These are phyloP conservation scores for Zosterops japonicus DNA, from an alignment of 2,113 vertebrate species.

Conservation along the genomic window DNA sequence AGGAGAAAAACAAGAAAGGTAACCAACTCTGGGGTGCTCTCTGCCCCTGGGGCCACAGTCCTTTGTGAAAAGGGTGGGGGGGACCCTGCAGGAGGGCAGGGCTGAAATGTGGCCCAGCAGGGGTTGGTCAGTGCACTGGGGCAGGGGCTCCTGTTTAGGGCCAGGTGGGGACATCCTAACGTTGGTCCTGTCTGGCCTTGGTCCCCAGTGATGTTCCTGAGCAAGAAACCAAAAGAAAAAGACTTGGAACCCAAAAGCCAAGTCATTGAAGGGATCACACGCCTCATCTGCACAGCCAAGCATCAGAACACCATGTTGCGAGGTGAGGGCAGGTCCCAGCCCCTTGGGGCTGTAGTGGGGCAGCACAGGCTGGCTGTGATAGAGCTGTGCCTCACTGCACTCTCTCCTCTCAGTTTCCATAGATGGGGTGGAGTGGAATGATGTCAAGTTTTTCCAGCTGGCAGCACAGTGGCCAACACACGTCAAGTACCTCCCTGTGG, in stretches of 20 bases:
- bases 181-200: neutral
- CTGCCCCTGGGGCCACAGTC: conserved; percentile 68
- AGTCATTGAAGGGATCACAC: conserved; percentile 89
- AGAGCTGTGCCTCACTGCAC: neutral
- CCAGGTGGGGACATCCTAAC: neutral
- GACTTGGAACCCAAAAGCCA: conserved; percentile 90
- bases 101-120: neutral
- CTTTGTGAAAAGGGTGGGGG: conserved; percentile 68
- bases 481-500: conserved; percentile 88
- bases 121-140: neutral
- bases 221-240: conserved; percentile 90
- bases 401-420: conserved; percentile 78
- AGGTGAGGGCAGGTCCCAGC: conserved; percentile 66
- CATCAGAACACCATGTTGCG: conserved; percentile 91
- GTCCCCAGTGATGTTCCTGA: conserved; percentile 86
- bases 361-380: neutral
- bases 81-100: conserved; percentile 62
- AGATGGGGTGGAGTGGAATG: conserved; percentile 89
- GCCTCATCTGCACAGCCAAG: conserved; percentile 91
- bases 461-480: conserved; percentile 90
- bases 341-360: accelerated
- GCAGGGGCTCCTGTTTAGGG: neutral
- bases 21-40: neutral
- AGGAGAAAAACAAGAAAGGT: conserved; percentile 93
- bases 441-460: conserved; percentile 91